phyloP scores from a whole-genome alignment of 1,140 invertebrate species.

The Habropoda laboriosa region DNA sequence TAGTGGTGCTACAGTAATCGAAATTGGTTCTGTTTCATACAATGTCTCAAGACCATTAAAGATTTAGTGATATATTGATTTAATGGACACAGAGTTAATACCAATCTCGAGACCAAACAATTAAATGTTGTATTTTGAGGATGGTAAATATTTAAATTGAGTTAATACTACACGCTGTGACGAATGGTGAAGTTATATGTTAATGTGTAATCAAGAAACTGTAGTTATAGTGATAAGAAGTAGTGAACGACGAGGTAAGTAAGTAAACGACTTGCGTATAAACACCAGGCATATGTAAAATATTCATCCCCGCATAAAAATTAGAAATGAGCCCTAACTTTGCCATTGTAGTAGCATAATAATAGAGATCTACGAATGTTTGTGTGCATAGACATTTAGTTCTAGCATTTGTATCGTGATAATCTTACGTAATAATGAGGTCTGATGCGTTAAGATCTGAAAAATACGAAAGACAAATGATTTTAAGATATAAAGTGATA shows the following conservation, averaged over 20 bases:
- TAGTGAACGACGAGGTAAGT: constrained; percentile 45
- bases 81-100: constrained; percentile 29
- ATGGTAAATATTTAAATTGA: constrained; percentile 47
- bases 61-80: constrained; percentile 43
- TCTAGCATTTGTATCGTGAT: constrained; percentile 63
- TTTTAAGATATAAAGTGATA: constrained; percentile 49
- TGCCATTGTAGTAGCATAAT: constrained; percentile 71
- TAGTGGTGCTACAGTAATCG: constrained; percentile 60
- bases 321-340: constrained; percentile 61
- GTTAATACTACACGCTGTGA: constrained; percentile 42
- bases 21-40: constrained; percentile 40
- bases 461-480: constrained; percentile 41
- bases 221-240: constrained; percentile 51
- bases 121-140: constrained; percentile 36
- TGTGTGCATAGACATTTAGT: constrained; percentile 69
- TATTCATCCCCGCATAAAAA: constrained; percentile 61
- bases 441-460: constrained; percentile 47
- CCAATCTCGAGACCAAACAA: constrained; percentile 49
- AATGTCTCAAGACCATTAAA: constrained; percentile 37
- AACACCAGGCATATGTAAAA: constrained; percentile 64
- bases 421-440: constrained; percentile 38
- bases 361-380: constrained; percentile 59
- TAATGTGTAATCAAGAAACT: constrained; percentile 54
- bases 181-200: constrained; percentile 43
- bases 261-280: constrained; percentile 15